phyloP scores from a whole-genome alignment of 2,888 invertebrate genomes.

The Gymnocheta viridis region DNA sequence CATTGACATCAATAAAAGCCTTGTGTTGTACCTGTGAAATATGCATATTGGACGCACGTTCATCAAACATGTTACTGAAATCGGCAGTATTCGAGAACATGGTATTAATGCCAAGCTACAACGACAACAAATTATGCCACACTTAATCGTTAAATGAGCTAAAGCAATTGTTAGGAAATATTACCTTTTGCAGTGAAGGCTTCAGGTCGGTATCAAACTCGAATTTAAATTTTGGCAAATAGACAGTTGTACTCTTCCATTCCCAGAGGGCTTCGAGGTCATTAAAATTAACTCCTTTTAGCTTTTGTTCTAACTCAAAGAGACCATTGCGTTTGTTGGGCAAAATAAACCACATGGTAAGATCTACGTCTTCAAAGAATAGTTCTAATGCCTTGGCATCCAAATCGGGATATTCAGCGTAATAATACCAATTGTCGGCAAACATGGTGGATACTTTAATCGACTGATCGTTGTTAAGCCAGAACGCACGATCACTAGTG shows the following conservation, averaged over 20 bases:
- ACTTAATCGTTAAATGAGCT: not conserved
- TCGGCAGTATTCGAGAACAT: constrained; percentile 86
- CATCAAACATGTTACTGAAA: constrained; percentile 85
- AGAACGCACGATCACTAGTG: constrained; percentile 87
- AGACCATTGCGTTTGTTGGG: constrained; percentile 88
- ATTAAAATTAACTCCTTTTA: constrained; percentile 84
- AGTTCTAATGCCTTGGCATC: constrained; percentile 87
- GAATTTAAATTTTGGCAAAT: constrained; percentile 91
- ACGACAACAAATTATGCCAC: not conserved
- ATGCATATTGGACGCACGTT: constrained; percentile 82
- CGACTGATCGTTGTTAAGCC: constrained; percentile 83
- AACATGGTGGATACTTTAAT: constrained; percentile 87
- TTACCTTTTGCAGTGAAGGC: constrained; percentile 86
- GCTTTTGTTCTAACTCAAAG: constrained; percentile 84
- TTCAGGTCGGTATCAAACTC: constrained; percentile 88
- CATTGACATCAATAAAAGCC: constrained; percentile 93
- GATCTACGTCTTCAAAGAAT: constrained; percentile 87
- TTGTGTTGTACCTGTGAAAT: constrained; percentile 91
- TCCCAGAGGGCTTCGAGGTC: constrained; percentile 83
- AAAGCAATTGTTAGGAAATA: not conserved
- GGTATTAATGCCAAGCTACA: constrained; percentile 87
- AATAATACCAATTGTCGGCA: constrained; percentile 83
- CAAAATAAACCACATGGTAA: constrained; percentile 90
- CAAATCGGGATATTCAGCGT: constrained; percentile 82
- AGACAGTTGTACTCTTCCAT: constrained; percentile 84